These are phyloP conservation scores for Thunnus thynnus DNA, from an alignment of 2,113 vertebrate genomes.

Conservation along the genomic window DNA sequence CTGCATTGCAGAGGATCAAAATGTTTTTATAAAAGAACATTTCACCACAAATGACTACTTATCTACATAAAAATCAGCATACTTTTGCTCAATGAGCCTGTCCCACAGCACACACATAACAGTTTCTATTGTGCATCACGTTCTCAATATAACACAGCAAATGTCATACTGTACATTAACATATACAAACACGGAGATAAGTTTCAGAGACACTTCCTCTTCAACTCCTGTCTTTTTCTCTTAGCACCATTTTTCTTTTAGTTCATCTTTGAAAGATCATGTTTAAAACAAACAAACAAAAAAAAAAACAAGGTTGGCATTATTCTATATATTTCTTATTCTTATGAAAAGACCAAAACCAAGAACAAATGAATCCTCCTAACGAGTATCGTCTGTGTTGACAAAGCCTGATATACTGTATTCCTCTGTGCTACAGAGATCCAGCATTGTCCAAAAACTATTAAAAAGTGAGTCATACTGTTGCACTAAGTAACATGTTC, in stretches of 20 bases:
- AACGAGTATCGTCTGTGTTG: no score
- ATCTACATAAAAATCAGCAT: no score
- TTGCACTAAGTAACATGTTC: constrained; percentile 2
- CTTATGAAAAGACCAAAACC: background rate
- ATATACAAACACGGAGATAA: no score
- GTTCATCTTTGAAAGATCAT: no score
- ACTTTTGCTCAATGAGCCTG: background rate
- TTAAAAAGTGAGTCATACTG: constrained; percentile 3
- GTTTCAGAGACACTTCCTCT: no score
- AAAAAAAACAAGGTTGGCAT: background rate
- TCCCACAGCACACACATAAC: background rate
- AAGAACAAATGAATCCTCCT: background rate
- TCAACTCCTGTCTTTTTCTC: background rate
- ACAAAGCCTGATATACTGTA: background rate
- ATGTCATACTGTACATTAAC: no score
- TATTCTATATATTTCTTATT: background rate
- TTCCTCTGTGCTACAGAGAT: background rate
- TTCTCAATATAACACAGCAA: background rate
- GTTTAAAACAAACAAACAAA: no score
- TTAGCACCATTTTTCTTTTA: no score
- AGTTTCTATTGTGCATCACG: background rate
- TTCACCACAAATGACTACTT: background rate
- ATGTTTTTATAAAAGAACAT: background rate
- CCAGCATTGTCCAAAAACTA: constrained; percentile 12
- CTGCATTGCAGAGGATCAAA: background rate